These are phyloP conservation scores for Drosophila tsacasi DNA, from an alignment of 1,140 invertebrate genomes.

Conservation along the genomic window DNA sequence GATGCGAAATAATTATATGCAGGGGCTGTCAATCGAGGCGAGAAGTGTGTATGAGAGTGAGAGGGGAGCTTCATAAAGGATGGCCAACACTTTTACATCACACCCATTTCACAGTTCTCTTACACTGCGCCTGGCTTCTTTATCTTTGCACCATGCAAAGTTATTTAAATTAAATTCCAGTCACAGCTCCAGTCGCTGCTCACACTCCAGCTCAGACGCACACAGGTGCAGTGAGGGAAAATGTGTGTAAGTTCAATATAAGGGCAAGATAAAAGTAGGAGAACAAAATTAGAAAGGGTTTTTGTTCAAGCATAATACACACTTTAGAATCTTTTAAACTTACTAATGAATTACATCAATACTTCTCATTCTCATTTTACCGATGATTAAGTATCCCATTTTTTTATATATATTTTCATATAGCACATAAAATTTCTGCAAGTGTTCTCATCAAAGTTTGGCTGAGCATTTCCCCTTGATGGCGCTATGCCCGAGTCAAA, in stretches of 20 bases:
- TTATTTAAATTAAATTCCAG: constrained; percentile 82
- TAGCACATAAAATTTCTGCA: neutral
- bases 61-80: constrained; percentile 1
- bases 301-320: neutral
- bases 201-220: neutral
- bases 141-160: constrained; percentile 53
- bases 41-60: neutral
- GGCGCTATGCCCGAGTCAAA: constrained; percentile 23
- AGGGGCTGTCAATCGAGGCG: constrained; percentile 4
- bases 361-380: too few species aligned
- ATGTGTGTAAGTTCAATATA: neutral
- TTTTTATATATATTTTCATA: too few species aligned
- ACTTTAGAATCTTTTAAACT: too few species aligned
- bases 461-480: constrained; percentile 37
- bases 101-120: constrained; percentile 47
- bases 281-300: neutral
- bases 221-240: constrained; percentile 21
- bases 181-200: constrained; percentile 37
- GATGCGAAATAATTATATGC: constrained; percentile 49
- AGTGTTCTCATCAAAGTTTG: constrained; percentile 57
- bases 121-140: constrained; percentile 19
- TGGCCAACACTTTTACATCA: constrained; percentile 37
- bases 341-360: too few species aligned
- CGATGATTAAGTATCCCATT: neutral
- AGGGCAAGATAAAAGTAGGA: too few species aligned